Conservation (phyloP, 2,888 invertebrate species). For the Drosophila picticornis region DNA sequence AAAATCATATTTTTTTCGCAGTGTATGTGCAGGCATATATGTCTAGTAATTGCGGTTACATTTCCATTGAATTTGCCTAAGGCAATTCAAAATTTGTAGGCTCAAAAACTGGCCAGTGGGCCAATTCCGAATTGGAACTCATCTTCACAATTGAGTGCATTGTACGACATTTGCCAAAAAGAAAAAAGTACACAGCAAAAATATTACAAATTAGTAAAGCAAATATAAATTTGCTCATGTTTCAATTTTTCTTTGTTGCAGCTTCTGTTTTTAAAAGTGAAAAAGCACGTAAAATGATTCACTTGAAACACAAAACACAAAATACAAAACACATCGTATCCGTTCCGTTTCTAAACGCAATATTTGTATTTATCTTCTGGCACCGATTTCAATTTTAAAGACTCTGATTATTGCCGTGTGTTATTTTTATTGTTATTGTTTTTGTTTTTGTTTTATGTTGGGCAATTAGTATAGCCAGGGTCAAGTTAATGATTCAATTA, state of each 20-base stretch:
- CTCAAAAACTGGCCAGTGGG: background rate
- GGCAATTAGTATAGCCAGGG: constrained; percentile 71
- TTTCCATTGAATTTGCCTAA: constrained; percentile 8
- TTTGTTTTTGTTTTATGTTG: constrained; percentile 63
- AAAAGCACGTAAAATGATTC: constrained; percentile 38
- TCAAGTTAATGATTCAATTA: constrained; percentile 77
- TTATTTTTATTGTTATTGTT: constrained; percentile 35
- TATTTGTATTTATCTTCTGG: constrained; percentile 20
- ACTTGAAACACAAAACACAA: constrained; percentile 7
- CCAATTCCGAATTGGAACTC: constrained; percentile 5
- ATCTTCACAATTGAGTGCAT: constrained; percentile 29
- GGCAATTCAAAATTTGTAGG: background rate
- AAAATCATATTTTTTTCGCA: background rate
- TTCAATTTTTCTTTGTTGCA: background rate
- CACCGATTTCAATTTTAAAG: constrained; percentile 35
- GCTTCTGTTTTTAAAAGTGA: constrained; percentile 37
- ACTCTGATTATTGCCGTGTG: constrained; percentile 31
- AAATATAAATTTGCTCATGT: constrained; percentile 18
- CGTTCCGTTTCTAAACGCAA: constrained; percentile 31
- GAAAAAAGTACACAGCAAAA: background rate
- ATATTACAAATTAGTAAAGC: background rate
- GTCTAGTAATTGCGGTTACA: background rate
- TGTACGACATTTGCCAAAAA: constrained; percentile 27
- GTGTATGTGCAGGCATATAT: background rate
- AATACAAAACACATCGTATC: constrained; percentile 17